Evolutionary conservation across 2,888 invertebrate species (phyloP).

Genomic region (Odontothrips loti): DNA sequence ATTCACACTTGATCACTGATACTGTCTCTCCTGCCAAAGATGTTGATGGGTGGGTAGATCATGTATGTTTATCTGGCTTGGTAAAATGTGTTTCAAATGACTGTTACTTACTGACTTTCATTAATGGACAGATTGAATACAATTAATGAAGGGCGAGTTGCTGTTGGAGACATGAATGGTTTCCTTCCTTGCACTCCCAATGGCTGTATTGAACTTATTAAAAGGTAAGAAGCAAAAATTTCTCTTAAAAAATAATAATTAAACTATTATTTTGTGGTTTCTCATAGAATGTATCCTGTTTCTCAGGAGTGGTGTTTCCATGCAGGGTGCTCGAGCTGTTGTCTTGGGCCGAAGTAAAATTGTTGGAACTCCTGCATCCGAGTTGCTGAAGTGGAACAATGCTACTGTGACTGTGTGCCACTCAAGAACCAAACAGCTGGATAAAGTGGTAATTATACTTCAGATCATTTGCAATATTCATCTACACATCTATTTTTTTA

Average conservation of each 20-base stretch:
- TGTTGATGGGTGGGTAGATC: conserved; percentile 79
- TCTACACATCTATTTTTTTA: conserved; percentile 21
- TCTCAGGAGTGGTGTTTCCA: conserved; percentile 61
- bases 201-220: conserved; percentile 89
- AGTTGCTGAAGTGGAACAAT: conserved; percentile 92
- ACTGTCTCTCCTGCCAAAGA: conserved; percentile 85
- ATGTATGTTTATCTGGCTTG: neutral
- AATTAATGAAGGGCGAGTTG: conserved; percentile 87
- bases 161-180: conserved; percentile 82
- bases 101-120: conserved; percentile 67
- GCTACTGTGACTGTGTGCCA: conserved; percentile 98
- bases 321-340: conserved; percentile 81
- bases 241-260: conserved; percentile 8
- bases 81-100: conserved; percentile 8
- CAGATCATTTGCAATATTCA: neutral
- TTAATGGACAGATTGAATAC: conserved; percentile 89
- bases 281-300: conserved; percentile 31
- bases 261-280: neutral
- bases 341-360: conserved; percentile 96
- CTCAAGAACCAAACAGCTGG: conserved; percentile 82
- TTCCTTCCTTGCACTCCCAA: conserved; percentile 96
- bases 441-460: conserved; percentile 60
- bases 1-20: conserved; percentile 82
- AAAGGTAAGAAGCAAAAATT: conserved; percentile 49
- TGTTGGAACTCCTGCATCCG: conserved; percentile 92